Evolutionary conservation across 2,113 vertebrate genomes (phyloP).

Genomic region (Ptilonorhynchus violaceus): DNA sequence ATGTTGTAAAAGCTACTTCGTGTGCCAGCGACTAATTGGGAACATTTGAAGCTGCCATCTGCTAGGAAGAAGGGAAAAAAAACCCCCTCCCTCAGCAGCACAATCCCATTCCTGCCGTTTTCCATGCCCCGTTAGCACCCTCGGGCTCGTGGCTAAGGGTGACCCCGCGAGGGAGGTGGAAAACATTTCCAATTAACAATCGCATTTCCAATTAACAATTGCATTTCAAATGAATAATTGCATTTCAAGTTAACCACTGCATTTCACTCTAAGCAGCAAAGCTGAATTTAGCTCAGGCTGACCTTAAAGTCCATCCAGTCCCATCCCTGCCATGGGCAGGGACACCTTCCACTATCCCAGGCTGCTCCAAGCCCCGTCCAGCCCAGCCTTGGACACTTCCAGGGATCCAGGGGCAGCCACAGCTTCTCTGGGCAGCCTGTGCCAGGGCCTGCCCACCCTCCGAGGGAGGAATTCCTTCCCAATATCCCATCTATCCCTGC

Average conservation of each 20-base stretch:
- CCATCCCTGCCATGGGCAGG: not conserved
- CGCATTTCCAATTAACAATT: too few relatives aligned
- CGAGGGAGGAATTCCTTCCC: not conserved
- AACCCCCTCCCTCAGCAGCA: not conserved
- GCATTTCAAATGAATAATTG: too few relatives aligned
- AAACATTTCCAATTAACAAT: not conserved
- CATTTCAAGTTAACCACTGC: too few relatives aligned
- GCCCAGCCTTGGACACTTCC: accelerated
- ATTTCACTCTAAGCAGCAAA: not conserved
- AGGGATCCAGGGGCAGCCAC: not conserved
- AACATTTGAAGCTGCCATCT: slow-evolving; percentile 27
- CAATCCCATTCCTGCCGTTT: not conserved
- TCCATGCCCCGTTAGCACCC: not conserved
- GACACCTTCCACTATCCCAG: not conserved
- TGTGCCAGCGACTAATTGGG: not conserved
- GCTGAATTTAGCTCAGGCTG: too few relatives aligned
- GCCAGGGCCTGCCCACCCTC: not conserved
- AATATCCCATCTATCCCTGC: not conserved
- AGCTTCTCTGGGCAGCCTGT: not conserved
- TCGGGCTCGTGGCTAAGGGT: not conserved
- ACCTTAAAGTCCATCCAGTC: accelerated
- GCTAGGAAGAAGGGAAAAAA: not conserved
- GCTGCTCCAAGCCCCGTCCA: not conserved
- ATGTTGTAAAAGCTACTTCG: not conserved
- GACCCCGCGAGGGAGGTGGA: not conserved